Evolutionary conservation across 2,888 invertebrate genomes (phyloP), one percentile per base, ranked within the genome.

Genomic region (Ochropleura leucogaster): DNA sequence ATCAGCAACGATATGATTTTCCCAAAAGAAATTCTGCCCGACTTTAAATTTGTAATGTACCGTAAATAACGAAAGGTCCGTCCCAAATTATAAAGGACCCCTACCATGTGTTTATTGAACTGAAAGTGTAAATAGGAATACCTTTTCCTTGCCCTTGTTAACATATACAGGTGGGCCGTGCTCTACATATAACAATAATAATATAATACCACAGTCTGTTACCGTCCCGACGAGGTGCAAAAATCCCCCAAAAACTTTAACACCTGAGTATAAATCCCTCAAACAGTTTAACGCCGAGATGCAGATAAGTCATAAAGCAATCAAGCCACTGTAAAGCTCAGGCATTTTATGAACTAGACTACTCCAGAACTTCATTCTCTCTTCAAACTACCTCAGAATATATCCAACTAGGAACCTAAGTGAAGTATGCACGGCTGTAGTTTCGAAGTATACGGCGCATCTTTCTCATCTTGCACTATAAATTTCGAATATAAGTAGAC

Each of bases 401-500:
- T 74, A 66, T 62, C 40, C 47, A 30, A 40, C 51, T 20, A 20
- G 20, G 12, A 44, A 62, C 62, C 62, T 8, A 57, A 59, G 59
- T 68, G 51, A 80, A 60, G 55, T 79, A 74, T 68, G 66, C 68
- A 62, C 49, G 51, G 64, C 70, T 68, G 63, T 55, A 59, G 68
- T 71, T 82, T 46, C 55, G 12, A 83, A 77, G 53, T 71, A 59
- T 44, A 80, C 55, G 64, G 51, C 53, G 65, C 70, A 74, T 78
- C 72, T 75, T 78, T 68, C 75, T 73, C 79, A 73, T 64, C 53
- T 44, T 66, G 67, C 53, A 68, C 68, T 66, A 80, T 84, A 78
- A 86, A 79, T 80, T 77, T 84, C 68, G 40, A 77, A 70, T 66
- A 66, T 65, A 84, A 85, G 85, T 84, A 75, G 80, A 78, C 70